A percentile compares a stretch with the other conserved stretches of the same genome.
These are phyloP conservation scores for Telmatherina bonti DNA, from an alignment of 2,797 vertebrate genomes.

Conservation along the genomic window DNA sequence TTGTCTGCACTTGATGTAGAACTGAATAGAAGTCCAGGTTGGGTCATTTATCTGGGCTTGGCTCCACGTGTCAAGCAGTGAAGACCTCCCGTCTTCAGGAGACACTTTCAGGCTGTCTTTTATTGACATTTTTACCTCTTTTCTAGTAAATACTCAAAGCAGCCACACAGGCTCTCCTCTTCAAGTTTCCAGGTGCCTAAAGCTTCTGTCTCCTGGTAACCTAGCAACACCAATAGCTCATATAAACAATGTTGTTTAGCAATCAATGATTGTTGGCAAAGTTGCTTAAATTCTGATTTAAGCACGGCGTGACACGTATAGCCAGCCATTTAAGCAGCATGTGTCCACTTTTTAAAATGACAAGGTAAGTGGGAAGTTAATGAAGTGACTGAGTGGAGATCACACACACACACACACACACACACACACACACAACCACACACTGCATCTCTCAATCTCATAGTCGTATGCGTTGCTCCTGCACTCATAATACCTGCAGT, in stretches of 20 bases:
- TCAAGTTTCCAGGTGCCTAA: constrained; percentile 29
- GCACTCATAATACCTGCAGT: constrained; percentile 38
- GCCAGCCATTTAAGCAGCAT: constrained; percentile 26
- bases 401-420: constrained; percentile 6
- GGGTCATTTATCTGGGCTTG: neutral
- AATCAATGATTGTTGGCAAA: constrained; percentile 24
- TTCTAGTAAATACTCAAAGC: constrained; percentile 14
- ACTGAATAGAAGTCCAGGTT: neutral
- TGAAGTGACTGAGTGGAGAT: constrained; percentile 34
- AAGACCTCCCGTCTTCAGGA: no score
- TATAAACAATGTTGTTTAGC: constrained; percentile 31
- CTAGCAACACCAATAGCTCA: constrained; percentile 42
- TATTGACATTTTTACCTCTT: neutral
- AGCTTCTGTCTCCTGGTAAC: constrained; percentile 24
- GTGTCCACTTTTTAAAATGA: constrained; percentile 42
- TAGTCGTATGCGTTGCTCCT: constrained; percentile 11
- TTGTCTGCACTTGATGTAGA: neutral
- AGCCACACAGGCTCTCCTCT: constrained; percentile 4
- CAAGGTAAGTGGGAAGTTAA: constrained; percentile 46
- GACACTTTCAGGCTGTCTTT: constrained; percentile 3
- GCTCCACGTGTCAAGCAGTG: neutral
- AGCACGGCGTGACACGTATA: constrained; percentile 2
- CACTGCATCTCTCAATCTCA: neutral
- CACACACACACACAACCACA: constrained; percentile 6
- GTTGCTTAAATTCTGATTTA: constrained; percentile 17